These are phyloP conservation scores for Portevinia maculata DNA, from an alignment of 2,888 invertebrate species.

Conservation along the genomic window DNA sequence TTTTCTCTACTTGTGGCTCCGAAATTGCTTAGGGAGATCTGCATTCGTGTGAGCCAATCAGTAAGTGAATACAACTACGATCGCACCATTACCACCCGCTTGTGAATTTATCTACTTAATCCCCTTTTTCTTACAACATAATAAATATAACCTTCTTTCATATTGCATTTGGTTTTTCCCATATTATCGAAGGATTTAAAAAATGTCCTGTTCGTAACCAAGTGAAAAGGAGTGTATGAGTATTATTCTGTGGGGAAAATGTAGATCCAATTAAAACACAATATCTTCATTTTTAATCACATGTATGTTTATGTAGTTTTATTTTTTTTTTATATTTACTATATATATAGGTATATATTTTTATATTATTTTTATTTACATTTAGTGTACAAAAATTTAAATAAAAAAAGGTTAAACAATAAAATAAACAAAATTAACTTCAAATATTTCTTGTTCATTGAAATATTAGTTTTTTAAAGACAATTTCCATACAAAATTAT, in stretches of 20 bases:
- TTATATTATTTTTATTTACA: slow-evolving; percentile 56
- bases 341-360: slow-evolving; percentile 25
- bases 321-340: slow-evolving; percentile 34
- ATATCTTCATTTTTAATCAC: slow-evolving; percentile 56
- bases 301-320: slow-evolving; percentile 50
- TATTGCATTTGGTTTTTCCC: too few species aligned
- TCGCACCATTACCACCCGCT: too few species aligned
- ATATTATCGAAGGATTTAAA: too few species aligned
- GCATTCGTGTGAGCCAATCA: too few species aligned
- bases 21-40: too few species aligned
- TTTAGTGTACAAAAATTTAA: slow-evolving; percentile 67
- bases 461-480: slow-evolving; percentile 20
- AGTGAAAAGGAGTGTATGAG: too few species aligned
- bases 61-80: too few species aligned
- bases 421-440: slow-evolving; percentile 29
- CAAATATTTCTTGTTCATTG: slow-evolving; percentile 20
- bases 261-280: slow-evolving; percentile 1
- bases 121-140: too few species aligned
- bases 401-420: slow-evolving; percentile 40
- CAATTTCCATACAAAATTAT: slow-evolving; percentile 34
- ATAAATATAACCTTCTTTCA: too few species aligned
- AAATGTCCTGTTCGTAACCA: too few species aligned
- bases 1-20: too few species aligned
- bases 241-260: background rate
- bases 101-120: too few species aligned